Base-by-base conservation (phyloP, 2,797 vertebrate genomes). In the Coluber constrictor region DNA sequence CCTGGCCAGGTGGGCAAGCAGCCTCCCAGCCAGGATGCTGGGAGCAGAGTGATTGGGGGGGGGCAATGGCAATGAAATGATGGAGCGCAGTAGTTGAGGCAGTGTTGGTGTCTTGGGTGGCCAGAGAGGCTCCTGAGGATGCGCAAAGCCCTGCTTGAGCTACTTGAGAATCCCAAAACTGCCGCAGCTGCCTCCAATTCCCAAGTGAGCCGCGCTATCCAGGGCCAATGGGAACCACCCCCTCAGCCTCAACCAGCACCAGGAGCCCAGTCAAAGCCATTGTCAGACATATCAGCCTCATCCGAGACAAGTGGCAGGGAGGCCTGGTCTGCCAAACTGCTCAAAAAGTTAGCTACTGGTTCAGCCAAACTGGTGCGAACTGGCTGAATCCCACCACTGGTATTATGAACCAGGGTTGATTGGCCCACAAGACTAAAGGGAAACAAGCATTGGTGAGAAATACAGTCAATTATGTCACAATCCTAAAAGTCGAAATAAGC, bases 211-310 rank as follows among this genome's bases (percentile, higher is more conserved):
- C 25, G 37, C 79, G 1, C 57, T 89, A 55, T 92, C 94, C 1
- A 16, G 5, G 5, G 29, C 37, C 89, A 5, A 20, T 1, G 56
- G 32, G 88, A 15, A 86, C 90, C 90, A 88, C 37, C 93, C 89
- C 96, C 96, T 25, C 97, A 97, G 97, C 94, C 95, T 91, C 98
- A 98, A 89, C 98, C 98, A 1, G 98, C 98, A 54, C 98, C 98
- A 0, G 98, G 95, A 20, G 94, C 57, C 47, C 95, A 93, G 86
- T 95, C 92, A 57, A 96, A 97, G 86, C 94, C 94, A n/a, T 87
- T 47, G 83, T 94, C 96, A 86, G 96, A 92, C 95, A 96, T 96
- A 61, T 92, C 4, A 11, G 89, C 89, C 94, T 95, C 93, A 55
- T 55, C 54, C 12, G 2, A 55, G 54, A 12, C 54, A 13, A 55